Evolutionary conservation across 2,797 vertebrate genomes (phyloP), one percentile per base, ranked within the genome.

Genomic region (Enteromius mattozi): DNA sequence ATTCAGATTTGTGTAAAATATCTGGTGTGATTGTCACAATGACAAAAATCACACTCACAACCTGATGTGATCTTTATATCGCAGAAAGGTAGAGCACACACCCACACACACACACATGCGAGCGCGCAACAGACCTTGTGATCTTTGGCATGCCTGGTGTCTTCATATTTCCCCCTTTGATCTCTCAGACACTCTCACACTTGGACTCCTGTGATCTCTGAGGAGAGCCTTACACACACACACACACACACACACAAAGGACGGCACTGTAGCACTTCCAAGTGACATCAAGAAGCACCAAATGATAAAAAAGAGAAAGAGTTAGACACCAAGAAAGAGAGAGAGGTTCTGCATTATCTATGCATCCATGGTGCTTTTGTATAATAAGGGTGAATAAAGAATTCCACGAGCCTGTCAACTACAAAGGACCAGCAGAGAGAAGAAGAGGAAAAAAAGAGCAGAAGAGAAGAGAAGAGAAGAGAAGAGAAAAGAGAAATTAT

Each of bases 131-230:
- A 74, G 33, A 40, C 47, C 86, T 78, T 89, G 75, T 87, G 87
- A 85, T 87, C 79, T 87, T 80, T 76, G 82, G 82, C 82, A 82
- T 86, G 82, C 86, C 76, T 85, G 71, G 75, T 87, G 86, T 87
- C 84, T 86, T 87, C 86, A 86, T 56, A 69, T 49, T 83, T 21
- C 54, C 76, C 76, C 49, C 85, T 89, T 89, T 89, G 88, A 89
- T 89, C 86, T 84, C 66, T 80, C 68, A 86, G 74, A 88, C 75
- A 81, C 84, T 81, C 68, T 84, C 79, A 76, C 82, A 80, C 80
- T 78, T 86, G 85, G 86, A 86, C 84, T 87, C 80, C 88, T 87
- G 76, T 89, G 84, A 87, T 87, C 86, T 89, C 75, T 61, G 80
- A 86, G 82, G 69, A 78, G 69, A 71, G 79, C 33, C 65, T 61